These are phyloP conservation scores for Lomographa bimaculata DNA, from an alignment of 2,888 invertebrate genomes.

Conservation along the genomic window DNA sequence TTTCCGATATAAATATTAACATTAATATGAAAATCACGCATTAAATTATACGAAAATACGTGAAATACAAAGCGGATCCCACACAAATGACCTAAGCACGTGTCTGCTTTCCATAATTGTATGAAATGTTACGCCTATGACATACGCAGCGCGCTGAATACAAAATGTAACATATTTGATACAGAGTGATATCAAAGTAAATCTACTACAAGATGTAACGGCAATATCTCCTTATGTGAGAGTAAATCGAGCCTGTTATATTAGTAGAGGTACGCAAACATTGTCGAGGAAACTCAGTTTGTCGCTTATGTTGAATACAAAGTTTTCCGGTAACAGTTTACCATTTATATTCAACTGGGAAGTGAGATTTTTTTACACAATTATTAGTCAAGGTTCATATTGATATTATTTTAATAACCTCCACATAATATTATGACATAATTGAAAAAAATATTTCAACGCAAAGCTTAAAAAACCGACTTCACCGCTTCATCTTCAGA, in stretches of 20 bases:
- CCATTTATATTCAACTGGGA: too few relatives aligned
- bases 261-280: too few relatives aligned
- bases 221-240: background rate
- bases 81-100: constrained; percentile 40
- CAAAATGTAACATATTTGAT: constrained; percentile 15
- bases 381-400: too few relatives aligned
- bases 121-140: constrained; percentile 26
- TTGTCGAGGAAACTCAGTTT: too few relatives aligned
- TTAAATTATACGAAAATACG: constrained; percentile 32
- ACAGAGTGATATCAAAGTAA: constrained; percentile 1
- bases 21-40: constrained; percentile 20
- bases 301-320: too few relatives aligned
- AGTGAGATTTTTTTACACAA: too few relatives aligned
- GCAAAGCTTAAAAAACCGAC: too few relatives aligned
- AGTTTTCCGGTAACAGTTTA: too few relatives aligned
- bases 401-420: too few relatives aligned
- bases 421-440: too few relatives aligned
- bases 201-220: constrained; percentile 1
- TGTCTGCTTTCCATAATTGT: constrained; percentile 46
- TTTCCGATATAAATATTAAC: constrained; percentile 21
- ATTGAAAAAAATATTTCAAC: too few relatives aligned
- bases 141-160: constrained; percentile 24
- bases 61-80: constrained; percentile 34
- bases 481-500: too few relatives aligned
- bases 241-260: background rate